Evolutionary conservation across 1,140 invertebrate genomes (phyloP).

Genomic region (Triops cancriformis): DNA sequence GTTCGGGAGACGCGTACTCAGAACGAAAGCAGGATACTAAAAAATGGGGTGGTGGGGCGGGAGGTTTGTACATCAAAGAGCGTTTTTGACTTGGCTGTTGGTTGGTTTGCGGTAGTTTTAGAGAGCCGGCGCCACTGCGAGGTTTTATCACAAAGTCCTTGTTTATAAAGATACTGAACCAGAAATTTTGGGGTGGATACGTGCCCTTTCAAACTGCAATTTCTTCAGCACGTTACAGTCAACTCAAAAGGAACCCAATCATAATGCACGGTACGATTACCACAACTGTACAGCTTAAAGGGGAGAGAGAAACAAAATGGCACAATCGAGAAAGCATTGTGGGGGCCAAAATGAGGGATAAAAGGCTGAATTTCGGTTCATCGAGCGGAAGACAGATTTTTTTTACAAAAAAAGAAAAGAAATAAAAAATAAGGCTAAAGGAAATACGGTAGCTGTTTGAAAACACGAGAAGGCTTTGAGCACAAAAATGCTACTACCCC

Average conservation of each 20-base stretch:
- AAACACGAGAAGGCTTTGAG: background rate
- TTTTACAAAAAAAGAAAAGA: background rate
- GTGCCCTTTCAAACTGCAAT: background rate
- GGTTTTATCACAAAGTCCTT: conserved; percentile 13
- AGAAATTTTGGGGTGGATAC: background rate
- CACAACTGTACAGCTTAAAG: background rate
- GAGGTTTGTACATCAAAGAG: background rate
- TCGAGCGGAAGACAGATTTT: too few relatives aligned
- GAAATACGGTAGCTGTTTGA: background rate
- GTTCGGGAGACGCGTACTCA: too few relatives aligned
- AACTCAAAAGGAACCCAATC: background rate
- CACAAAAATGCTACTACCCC: background rate
- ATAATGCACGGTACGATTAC: background rate
- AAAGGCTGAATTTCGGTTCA: too few relatives aligned
- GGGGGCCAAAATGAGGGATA: background rate
- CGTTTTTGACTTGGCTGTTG: background rate
- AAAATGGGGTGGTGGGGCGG: background rate
- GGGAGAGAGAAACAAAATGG: background rate
- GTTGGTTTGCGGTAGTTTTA: background rate
- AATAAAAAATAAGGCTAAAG: background rate
- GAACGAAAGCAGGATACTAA: too few relatives aligned
- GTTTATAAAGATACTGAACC: background rate
- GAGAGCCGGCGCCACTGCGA: background rate
- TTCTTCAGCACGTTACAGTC: background rate
- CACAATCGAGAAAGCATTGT: background rate